Conservation (phyloP, 2,888 invertebrate genomes). For the Ptychoptera albimana region DNA sequence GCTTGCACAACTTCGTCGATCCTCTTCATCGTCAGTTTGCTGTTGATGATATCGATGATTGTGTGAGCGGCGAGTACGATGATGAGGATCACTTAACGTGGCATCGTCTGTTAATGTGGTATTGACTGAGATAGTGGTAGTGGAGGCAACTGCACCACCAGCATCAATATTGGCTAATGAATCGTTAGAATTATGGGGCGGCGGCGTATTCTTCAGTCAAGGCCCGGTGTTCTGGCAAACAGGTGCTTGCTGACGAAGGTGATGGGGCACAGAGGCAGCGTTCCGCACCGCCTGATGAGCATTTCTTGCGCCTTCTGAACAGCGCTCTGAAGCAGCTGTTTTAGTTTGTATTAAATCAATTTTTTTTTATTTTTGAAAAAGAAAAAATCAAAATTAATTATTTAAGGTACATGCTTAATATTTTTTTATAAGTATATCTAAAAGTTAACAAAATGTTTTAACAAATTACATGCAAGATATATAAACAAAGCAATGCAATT, state of each 20-base stretch:
- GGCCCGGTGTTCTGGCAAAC: conserved; percentile 34
- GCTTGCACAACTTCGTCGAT: no score
- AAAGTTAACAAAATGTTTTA: no score
- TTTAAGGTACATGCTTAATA: conserved; percentile 3
- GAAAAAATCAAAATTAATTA: conserved; percentile 8
- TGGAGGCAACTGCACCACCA: conserved; percentile 14
- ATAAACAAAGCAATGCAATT: no score
- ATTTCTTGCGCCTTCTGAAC: conserved; percentile 56
- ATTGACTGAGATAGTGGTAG: conserved; percentile 8
- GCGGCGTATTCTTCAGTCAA: conserved; percentile 51
- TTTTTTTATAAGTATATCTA: not conserved
- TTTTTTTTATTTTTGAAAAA: conserved; percentile 5
- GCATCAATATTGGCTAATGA: no score
- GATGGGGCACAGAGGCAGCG: conserved; percentile 43
- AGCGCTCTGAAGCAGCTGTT: conserved; percentile 74
- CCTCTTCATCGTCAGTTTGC: no score
- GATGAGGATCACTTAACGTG: conserved; percentile 9
- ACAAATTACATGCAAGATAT: no score
- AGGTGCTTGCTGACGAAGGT: conserved; percentile 35
- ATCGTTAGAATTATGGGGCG: conserved; percentile 35
- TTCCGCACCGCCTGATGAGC: conserved; percentile 40
- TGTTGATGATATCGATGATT: conserved; percentile 2
- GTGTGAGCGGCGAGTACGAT: not conserved
- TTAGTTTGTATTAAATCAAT: conserved; percentile 9
- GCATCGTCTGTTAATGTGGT: conserved; percentile 15